Percentiles rank a stretch among this genome's conserved stretches.
Conservation (phyloP, 2,888 invertebrate genomes). For the Chamaedrilus cognettii region DNA sequence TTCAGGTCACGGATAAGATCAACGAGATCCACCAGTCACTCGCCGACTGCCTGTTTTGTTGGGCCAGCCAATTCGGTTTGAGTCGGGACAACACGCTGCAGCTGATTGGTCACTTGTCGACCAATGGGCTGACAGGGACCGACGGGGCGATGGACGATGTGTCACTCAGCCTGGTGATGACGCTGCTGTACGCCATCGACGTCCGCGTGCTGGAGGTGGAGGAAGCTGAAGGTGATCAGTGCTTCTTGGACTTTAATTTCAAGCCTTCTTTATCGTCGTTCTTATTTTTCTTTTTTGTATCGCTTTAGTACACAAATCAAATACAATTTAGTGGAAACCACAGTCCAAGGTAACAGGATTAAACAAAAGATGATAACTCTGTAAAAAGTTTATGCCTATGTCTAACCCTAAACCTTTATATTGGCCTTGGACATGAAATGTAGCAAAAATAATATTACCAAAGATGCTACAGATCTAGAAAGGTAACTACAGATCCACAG, state of each 20-base stretch:
- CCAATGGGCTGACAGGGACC: constrained; percentile 50
- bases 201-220: constrained; percentile 69
- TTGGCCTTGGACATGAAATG: too few relatives aligned
- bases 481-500: too few relatives aligned
- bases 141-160: constrained; percentile 78
- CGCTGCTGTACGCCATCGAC: constrained; percentile 81
- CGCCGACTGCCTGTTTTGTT: constrained; percentile 76
- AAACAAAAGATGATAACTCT: too few relatives aligned
- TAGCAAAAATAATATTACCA: too few relatives aligned
- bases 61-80: constrained; percentile 77
- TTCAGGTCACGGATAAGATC: constrained; percentile 70
- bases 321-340: too few relatives aligned
- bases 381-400: too few relatives aligned
- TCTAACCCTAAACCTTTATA: too few relatives aligned
- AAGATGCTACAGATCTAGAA: too few relatives aligned
- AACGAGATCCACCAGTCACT: constrained; percentile 73
- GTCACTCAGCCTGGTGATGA: constrained; percentile 78
- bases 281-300: too few relatives aligned
- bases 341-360: too few relatives aligned
- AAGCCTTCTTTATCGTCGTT: too few relatives aligned
- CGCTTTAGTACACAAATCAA: too few relatives aligned
- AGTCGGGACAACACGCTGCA: constrained; percentile 70
- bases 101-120: constrained; percentile 49
- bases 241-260: neutral
- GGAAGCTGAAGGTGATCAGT: constrained; percentile 58